Evolutionary conservation across 2,797 vertebrate species (phyloP).

Genomic region (Valencia hispanica): DNA sequence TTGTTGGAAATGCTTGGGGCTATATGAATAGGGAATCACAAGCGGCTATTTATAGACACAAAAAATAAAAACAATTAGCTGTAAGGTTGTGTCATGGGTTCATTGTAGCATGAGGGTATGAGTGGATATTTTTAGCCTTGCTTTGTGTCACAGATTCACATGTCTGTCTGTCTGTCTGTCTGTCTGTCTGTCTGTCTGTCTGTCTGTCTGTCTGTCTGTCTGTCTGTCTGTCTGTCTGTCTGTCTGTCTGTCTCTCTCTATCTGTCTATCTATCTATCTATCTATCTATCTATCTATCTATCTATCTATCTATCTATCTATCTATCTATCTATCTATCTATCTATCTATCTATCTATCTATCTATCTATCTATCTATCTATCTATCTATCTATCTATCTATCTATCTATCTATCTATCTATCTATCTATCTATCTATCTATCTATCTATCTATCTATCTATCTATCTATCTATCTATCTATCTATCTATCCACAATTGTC

Average conservation of each 20-base stretch:
- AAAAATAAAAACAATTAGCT: conserved; percentile 29
- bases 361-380: not conserved
- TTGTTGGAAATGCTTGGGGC: conserved; percentile 39
- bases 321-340: too few species aligned
- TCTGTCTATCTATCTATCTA: conserved; percentile 19
- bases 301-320: too few species aligned
- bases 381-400: not conserved
- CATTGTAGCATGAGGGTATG: conserved; percentile 35
- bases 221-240: conserved; percentile 18
- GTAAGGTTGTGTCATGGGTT: conserved; percentile 39
- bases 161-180: conserved; percentile 26
- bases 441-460: not conserved
- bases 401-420: not conserved
- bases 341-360: too few species aligned
- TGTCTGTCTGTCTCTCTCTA: conserved; percentile 10
- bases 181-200: conserved; percentile 19
- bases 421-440: not conserved
- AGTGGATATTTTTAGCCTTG: conserved; percentile 53
- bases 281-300: too few species aligned
- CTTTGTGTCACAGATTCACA: conserved; percentile 32
- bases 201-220: not conserved
- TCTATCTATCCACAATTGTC: not conserved
- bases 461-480: not conserved
- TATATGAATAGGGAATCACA: conserved; percentile 30
- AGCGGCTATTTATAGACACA: conserved; percentile 34